Evolutionary conservation across 2,113 vertebrate species (phyloP).

Genomic region (Dasyornis broadbenti): DNA sequence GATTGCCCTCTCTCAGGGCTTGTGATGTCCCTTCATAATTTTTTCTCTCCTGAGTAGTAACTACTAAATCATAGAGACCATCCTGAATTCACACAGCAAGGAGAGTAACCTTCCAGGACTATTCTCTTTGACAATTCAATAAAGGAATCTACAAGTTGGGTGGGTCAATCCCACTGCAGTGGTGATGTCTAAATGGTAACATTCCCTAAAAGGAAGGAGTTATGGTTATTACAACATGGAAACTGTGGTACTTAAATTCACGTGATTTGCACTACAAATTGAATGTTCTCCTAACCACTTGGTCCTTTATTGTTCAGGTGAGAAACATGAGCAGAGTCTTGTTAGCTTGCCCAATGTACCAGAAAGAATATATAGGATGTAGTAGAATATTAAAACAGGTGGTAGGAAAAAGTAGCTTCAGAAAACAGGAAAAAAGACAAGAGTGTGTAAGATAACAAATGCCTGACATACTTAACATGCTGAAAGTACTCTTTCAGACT

Average conservation of each 20-base stretch:
- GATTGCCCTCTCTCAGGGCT: not conserved
- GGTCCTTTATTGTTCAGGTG: not conserved
- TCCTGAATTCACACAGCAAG: not conserved
- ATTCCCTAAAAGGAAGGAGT: not conserved
- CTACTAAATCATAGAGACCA: not conserved
- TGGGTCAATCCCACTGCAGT: not conserved
- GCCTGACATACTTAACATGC: not conserved
- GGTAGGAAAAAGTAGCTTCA: not conserved
- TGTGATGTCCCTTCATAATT: not conserved
- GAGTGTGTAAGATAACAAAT: not conserved
- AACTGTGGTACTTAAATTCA: not conserved
- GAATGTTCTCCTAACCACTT: not conserved
- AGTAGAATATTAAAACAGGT: not conserved
- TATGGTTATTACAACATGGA: not conserved
- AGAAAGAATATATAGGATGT: not conserved
- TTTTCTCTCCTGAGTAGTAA: not conserved
- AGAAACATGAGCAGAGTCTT: not conserved
- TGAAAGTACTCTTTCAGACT: not conserved
- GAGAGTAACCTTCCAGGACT: not conserved
- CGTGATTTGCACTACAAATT: not conserved
- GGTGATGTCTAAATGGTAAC: not conserved
- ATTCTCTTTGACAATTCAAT: not conserved
- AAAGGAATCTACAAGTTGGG: not conserved
- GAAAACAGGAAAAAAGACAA: not conserved
- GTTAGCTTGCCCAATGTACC: not conserved